These are phyloP conservation scores for Glyphotaelius pellucidus DNA, from an alignment of 2,888 invertebrate species.

Conservation along the genomic window DNA sequence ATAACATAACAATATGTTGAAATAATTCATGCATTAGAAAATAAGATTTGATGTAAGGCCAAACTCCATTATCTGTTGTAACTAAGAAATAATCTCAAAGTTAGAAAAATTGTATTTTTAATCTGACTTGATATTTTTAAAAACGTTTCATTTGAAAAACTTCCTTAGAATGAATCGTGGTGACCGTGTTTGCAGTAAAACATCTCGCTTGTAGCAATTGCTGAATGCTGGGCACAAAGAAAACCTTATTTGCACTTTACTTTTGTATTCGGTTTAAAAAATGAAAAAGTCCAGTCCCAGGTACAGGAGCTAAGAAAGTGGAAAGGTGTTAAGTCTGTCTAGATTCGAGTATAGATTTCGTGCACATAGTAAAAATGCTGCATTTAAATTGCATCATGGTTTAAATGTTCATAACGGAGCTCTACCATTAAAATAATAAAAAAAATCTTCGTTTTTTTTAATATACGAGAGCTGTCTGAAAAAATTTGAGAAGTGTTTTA, in stretches of 20 bases:
- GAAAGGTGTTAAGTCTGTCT: background rate
- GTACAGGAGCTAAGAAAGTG: background rate
- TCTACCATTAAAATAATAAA: no score
- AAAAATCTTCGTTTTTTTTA: no score
- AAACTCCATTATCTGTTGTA: background rate
- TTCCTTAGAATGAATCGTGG: background rate
- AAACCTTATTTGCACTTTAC: constrained; percentile 29
- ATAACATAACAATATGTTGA: no score
- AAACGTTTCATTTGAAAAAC: background rate
- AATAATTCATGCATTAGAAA: background rate
- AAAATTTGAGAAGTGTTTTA: background rate
- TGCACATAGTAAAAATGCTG: background rate
- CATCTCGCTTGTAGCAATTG: background rate
- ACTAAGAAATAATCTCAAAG: background rate
- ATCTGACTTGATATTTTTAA: background rate
- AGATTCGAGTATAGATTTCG: background rate
- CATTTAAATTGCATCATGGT: no score
- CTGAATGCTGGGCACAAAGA: constrained; percentile 12
- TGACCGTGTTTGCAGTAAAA: background rate
- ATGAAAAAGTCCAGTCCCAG: background rate
- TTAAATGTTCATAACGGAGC: no score
- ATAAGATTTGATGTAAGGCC: background rate
- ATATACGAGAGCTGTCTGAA: background rate
- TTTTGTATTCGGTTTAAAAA: constrained; percentile 10
- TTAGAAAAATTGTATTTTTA: background rate